Conservation (phyloP, 2,113 vertebrate genomes). For the Speoplatyrhinus poulsoni region DNA sequence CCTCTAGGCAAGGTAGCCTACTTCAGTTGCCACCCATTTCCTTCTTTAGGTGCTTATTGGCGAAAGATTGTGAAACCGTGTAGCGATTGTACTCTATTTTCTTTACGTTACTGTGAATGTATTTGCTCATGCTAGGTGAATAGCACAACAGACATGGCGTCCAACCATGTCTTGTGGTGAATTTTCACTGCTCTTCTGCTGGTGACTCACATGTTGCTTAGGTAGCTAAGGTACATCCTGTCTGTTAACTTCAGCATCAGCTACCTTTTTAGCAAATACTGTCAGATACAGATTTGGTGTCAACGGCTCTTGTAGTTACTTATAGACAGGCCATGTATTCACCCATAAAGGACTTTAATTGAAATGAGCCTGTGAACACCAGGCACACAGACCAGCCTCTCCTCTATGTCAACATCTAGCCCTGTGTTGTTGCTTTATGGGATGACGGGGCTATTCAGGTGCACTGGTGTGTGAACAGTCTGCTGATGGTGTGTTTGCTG, state of each 20-base stretch:
- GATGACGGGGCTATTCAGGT: conserved; percentile 77
- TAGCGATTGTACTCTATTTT: too few relatives aligned
- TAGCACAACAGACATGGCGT: conserved; percentile 10
- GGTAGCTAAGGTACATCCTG: conserved; percentile 31
- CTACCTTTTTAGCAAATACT: conserved; percentile 18
- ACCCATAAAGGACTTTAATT: conserved; percentile 68
- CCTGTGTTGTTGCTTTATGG: conserved; percentile 69
- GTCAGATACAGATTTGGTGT: conserved; percentile 28
- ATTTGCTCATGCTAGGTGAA: not conserved
- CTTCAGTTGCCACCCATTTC: too few relatives aligned
- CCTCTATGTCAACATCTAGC: conserved; percentile 74
- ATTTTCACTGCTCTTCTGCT: not conserved
- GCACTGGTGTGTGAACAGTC: conserved; percentile 77
- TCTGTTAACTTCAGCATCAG: conserved; percentile 14
- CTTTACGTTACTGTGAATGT: not conserved
- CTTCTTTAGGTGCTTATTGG: too few relatives aligned
- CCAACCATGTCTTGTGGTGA: not conserved
- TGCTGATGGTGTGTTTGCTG: conserved; percentile 77
- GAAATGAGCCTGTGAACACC: conserved; percentile 59
- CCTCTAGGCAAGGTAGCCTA: too few relatives aligned
- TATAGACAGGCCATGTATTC: conserved; percentile 47
- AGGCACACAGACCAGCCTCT: conserved; percentile 54
- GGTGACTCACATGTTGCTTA: conserved; percentile 5
- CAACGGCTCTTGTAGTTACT: conserved; percentile 17
- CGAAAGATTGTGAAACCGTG: too few relatives aligned